Evolutionary conservation across 2,113 vertebrate species (phyloP), one percentile per base, ranked within the genome.

Genomic region (Bubo scandiacus): DNA sequence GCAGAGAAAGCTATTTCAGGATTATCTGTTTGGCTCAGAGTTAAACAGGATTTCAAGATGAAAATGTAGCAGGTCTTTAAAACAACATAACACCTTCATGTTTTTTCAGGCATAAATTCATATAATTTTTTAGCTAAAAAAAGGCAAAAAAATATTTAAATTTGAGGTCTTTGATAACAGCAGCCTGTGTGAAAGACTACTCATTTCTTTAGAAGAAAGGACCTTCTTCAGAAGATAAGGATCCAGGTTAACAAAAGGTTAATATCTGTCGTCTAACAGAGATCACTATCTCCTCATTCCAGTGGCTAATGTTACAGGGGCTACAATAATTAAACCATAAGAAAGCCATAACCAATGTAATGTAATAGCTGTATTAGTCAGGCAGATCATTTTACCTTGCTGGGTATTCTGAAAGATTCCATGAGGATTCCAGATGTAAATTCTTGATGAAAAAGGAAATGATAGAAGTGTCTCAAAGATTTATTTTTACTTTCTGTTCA

Each of bases 401-500:
- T 43, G 78, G 51, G 18, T 86, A 85, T 62, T 88, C 94, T 88
- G 55, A 94, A 91, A 90, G 84, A 91, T 77, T 91, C 91, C 95
- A 92, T 78, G 88, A 97, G 92, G 72, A 94, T 94, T 96, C 94
- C 96, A 97, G 96, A 96, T 97, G 95, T 78, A 96, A 92, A 81
- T 87, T 94, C 90, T 92, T 93, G 82, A 95, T 1, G 1, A 94
- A 94, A 95, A 92, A 89, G 85, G 80, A 96, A 96, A 68, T 51
- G 85, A 94, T 86, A 96, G 93, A 91, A 94, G 78, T 40, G 63
- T 93, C 94, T 94, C 63, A 79, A 88, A 96, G 95, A 97, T 96
- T 96, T 97, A 97, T 97, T 97, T 97, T 95, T 92, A 92, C 84
- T 96, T 93, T 90, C 86, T 88, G 58, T 75, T 68, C 91, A 94